Percentiles rank a stretch among this genome's conserved stretches.
Evolutionary conservation across 2,113 vertebrate species (phyloP).

Genomic region (Clarias batrachus): DNA sequence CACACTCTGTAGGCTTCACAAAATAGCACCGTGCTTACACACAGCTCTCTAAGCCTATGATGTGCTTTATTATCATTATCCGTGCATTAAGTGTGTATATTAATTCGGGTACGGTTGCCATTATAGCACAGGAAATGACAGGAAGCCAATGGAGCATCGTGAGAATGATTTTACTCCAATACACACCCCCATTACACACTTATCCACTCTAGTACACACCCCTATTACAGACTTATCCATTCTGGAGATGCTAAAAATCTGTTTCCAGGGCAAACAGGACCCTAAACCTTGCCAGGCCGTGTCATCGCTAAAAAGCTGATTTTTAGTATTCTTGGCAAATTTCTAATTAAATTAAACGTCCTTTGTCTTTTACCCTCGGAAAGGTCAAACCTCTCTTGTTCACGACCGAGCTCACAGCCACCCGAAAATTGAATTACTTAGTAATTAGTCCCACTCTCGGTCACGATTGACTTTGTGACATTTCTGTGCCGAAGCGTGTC

Average conservation of each 20-base stretch:
- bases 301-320: background rate
- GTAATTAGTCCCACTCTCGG: conserved; percentile 40
- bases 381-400: conserved; percentile 53
- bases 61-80: background rate
- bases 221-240: background rate
- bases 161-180: background rate
- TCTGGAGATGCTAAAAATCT: background rate
- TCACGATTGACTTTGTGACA: conserved; percentile 24
- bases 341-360: conserved; percentile 47
- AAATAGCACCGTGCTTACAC: background rate
- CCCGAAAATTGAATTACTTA: conserved; percentile 32
- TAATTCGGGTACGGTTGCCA: background rate
- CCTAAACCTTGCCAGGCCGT: background rate
- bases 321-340: conserved; percentile 36
- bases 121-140: background rate
- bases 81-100: background rate
- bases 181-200: background rate
- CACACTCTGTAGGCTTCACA: background rate
- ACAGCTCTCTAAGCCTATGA: background rate
- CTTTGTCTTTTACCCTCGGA: conserved; percentile 38
- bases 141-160: background rate
- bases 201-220: background rate
- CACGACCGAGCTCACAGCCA: conserved; percentile 10
- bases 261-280: background rate
- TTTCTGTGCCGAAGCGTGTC: conserved; percentile 12